Evolutionary conservation across 2,797 vertebrate genomes (phyloP).

Genomic region (Psittacula derbiana): DNA sequence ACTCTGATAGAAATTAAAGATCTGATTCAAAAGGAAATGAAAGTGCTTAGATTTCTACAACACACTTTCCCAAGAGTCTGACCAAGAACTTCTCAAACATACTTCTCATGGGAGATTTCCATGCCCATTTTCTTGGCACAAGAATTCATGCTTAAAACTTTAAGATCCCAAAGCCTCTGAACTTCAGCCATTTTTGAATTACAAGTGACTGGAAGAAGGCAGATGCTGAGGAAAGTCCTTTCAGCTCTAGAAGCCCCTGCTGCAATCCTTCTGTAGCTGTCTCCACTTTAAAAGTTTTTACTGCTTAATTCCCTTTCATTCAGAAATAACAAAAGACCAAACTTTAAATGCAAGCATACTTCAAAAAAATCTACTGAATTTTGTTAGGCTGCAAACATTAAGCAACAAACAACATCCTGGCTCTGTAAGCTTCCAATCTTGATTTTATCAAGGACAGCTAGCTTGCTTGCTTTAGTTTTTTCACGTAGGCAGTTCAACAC

Average conservation of each 20-base stretch:
- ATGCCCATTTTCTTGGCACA: not conserved
- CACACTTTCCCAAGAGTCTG: not conserved
- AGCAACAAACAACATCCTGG: not conserved
- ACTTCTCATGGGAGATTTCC: not conserved
- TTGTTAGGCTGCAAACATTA: conserved; percentile 12
- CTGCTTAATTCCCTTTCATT: conserved; percentile 27
- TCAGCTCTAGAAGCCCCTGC: not conserved
- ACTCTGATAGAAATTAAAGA: not conserved
- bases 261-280: not conserved
- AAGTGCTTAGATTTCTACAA: not conserved
- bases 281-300: not conserved
- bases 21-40: not conserved
- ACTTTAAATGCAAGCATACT: not conserved
- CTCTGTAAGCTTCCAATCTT: conserved; percentile 20
- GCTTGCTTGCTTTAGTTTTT: conserved; percentile 1
- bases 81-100: not conserved
- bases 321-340: not conserved
- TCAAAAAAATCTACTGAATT: conserved; percentile 31
- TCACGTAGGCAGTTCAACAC: not conserved
- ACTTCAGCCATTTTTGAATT: not conserved
- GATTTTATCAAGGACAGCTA: conserved; percentile 36
- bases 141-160: not conserved
- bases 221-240: not conserved
- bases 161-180: not conserved
- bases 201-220: not conserved